A percentile compares a stretch with the other conserved stretches of the same genome.
These are phyloP conservation scores for Salpingus planirostris DNA, from an alignment of 2,888 invertebrate species.

Conservation along the genomic window DNA sequence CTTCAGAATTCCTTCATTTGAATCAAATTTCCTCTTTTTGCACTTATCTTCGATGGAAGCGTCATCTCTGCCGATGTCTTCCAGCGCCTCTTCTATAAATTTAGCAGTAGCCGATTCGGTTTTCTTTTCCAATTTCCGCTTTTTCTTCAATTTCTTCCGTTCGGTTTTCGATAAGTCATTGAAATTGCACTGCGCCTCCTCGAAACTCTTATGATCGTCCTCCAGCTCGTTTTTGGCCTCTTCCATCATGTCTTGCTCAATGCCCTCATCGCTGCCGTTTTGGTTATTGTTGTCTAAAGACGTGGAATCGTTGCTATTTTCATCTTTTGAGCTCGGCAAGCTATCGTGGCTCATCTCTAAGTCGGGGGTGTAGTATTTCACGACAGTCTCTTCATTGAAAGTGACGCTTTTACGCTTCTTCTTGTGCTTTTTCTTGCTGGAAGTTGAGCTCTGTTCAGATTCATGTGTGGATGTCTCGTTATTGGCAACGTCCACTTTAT, in stretches of 20 bases:
- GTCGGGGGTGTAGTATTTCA: slow-evolving; percentile 32
- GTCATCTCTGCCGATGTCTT: slow-evolving; percentile 7
- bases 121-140: slow-evolving; percentile 27
- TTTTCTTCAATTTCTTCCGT: slow-evolving; percentile 32
- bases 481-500: too few species aligned
- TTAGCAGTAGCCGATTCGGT: slow-evolving; percentile 17
- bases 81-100: slow-evolving; percentile 22
- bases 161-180: slow-evolving; percentile 34
- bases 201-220: slow-evolving; percentile 30
- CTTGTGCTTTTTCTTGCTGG: slow-evolving; percentile 27
- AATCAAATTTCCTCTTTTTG: slow-evolving; percentile 29
- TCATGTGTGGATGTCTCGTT: slow-evolving; percentile 6
- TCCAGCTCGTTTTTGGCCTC: slow-evolving; percentile 13
- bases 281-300: slow-evolving; percentile 6
- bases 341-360: slow-evolving; percentile 29
- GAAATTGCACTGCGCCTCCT: slow-evolving; percentile 27
- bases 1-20: too few species aligned
- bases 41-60: slow-evolving; percentile 19
- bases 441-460: slow-evolving; percentile 17
- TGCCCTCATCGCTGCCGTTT: slow-evolving; percentile 27
- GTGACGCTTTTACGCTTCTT: slow-evolving; percentile 36
- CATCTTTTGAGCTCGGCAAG: slow-evolving; percentile 24
- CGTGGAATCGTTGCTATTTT: slow-evolving; percentile 21
- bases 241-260: slow-evolving; percentile 31
- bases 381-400: slow-evolving; percentile 37